phyloP scores from a whole-genome alignment of 2,888 invertebrate genomes.

The Myopa testacea region DNA sequence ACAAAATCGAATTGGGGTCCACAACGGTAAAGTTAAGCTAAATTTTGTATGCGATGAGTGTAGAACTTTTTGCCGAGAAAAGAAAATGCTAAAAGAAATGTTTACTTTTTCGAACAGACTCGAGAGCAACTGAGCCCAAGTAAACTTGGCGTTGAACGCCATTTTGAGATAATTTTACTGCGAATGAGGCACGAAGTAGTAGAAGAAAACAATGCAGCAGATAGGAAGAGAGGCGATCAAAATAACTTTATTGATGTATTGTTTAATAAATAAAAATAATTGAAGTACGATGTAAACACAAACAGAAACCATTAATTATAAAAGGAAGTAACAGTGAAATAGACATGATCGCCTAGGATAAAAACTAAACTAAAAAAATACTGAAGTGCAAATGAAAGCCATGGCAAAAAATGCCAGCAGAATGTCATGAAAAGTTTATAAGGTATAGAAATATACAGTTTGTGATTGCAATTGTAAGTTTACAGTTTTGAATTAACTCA shows the following conservation, averaged over 20 bases:
- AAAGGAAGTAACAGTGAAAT: not conserved
- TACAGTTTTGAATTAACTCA: not conserved
- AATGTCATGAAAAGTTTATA: not conserved
- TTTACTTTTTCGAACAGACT: too few relatives aligned
- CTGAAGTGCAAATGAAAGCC: not conserved
- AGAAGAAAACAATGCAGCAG: conserved; percentile 32
- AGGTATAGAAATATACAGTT: not conserved
- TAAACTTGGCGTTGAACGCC: conserved; percentile 27
- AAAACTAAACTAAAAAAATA: not conserved
- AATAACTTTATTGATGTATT: not conserved
- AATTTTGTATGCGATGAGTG: too few relatives aligned
- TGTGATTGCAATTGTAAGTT: not conserved
- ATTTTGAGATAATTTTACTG: conserved; percentile 34
- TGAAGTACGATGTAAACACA: not conserved
- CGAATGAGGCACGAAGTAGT: conserved; percentile 14
- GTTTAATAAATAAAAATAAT: not conserved
- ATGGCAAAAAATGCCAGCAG: not conserved
- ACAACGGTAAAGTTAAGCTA: too few relatives aligned
- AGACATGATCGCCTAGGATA: not conserved
- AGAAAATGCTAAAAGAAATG: too few relatives aligned
- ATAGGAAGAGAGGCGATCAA: not conserved
- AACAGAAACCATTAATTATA: not conserved
- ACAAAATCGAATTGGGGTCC: too few relatives aligned
- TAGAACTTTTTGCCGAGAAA: too few relatives aligned
- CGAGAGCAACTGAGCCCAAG: not conserved